Conservation (phyloP, 2,113 vertebrate genomes). For the Upupa epops region DNA sequence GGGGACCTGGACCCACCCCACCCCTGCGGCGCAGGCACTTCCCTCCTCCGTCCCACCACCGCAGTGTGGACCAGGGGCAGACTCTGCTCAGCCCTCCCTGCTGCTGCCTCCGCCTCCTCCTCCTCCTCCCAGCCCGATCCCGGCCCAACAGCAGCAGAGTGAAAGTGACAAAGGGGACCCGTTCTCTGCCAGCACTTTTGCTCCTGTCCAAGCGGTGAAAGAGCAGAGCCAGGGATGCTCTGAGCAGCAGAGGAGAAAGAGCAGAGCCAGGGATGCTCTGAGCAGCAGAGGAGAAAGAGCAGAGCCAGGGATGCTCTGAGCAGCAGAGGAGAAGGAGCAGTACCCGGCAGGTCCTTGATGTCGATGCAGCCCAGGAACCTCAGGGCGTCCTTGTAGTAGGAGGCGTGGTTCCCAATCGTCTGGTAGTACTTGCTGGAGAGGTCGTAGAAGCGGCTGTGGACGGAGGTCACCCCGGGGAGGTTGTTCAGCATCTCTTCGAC, state of each 20-base stretch:
- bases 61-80: neutral
- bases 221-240: too few species aligned
- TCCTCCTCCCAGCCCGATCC: neutral
- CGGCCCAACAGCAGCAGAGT: rapidly evolving
- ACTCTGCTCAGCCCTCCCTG: neutral
- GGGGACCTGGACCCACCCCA: neutral
- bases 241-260: too few species aligned
- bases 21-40: too few species aligned
- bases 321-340: neutral
- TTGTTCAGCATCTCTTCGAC: slow-evolving; percentile 91
- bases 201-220: too few species aligned
- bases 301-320: rapidly evolving
- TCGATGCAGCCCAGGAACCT: slow-evolving; percentile 95
- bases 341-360: slow-evolving; percentile 91
- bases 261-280: neutral
- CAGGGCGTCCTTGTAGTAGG: slow-evolving; percentile 95
- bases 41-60: neutral
- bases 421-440: slow-evolving; percentile 98
- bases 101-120: rapidly evolving
- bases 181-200: neutral
- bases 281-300: rapidly evolving
- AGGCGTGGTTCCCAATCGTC: slow-evolving; percentile 91
- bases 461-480: slow-evolving; percentile 90
- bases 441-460: slow-evolving; percentile 96
- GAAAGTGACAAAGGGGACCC: rapidly evolving